Conservation (phyloP, 2,888 invertebrate genomes). For the Drosophila putrida region DNA sequence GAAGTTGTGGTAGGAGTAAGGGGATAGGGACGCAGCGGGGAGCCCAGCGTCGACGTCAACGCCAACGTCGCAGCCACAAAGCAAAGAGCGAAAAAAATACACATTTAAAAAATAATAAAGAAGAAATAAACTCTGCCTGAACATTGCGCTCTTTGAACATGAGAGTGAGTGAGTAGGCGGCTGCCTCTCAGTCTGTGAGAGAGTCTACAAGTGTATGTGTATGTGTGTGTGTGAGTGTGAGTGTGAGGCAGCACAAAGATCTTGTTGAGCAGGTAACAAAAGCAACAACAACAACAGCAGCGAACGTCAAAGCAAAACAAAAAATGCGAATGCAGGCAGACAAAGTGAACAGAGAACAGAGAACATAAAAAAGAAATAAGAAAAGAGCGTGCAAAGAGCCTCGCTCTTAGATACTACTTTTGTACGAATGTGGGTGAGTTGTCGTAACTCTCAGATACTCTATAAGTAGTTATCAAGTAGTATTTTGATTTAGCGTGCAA, state of each 20-base stretch:
- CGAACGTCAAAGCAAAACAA: conserved; percentile 83
- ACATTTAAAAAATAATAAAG: conserved; percentile 51
- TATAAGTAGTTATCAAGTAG: not conserved
- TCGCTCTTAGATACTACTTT: conserved; percentile 30
- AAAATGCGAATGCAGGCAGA: conserved; percentile 73
- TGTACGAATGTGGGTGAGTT: not conserved
- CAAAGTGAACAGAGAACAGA: conserved; percentile 26
- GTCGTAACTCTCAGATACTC: conserved; percentile 20
- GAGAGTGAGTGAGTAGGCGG: conserved; percentile 64
- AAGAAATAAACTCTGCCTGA: conserved; percentile 39
- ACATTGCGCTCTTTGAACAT: conserved; percentile 32
- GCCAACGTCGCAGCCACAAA: conserved; percentile 29
- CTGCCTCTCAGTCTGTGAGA: conserved; percentile 16
- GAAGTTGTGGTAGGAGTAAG: conserved; percentile 20
- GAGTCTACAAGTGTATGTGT: conserved; percentile 20
- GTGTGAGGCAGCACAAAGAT: conserved; percentile 66
- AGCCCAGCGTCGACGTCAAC: conserved; percentile 26
- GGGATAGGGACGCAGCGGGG: conserved; percentile 46
- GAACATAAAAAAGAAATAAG: conserved; percentile 17
- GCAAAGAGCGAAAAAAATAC: conserved; percentile 40
- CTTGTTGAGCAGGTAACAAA: conserved; percentile 76
- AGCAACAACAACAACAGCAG: conserved; percentile 48
- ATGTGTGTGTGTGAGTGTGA: conserved; percentile 24
- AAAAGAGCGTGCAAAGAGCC: conserved; percentile 41
- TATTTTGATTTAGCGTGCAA: not conserved